Evolutionary conservation across 1,140 invertebrate genomes (phyloP).

Genomic region (Calycopis cecrops): DNA sequence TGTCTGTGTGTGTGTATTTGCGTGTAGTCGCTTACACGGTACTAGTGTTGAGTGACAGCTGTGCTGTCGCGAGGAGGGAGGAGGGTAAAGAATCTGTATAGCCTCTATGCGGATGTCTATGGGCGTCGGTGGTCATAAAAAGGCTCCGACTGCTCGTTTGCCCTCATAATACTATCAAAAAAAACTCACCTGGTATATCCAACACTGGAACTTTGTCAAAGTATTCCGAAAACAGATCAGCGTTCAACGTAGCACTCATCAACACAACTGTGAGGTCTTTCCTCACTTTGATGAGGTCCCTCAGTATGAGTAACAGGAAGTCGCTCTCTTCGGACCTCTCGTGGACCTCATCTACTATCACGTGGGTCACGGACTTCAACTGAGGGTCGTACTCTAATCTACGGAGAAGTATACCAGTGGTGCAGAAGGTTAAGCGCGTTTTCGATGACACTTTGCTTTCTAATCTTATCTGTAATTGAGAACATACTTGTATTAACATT

Average conservation of each 20-base stretch:
- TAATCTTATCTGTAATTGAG: conserved; percentile 70
- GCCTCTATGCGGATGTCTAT: too few species aligned
- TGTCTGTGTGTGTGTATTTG: too few species aligned
- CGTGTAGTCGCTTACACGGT: too few species aligned
- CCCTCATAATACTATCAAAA: not conserved
- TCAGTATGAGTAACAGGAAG: conserved; percentile 88
- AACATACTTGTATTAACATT: conserved; percentile 3
- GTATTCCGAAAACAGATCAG: conserved; percentile 86
- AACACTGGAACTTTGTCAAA: conserved; percentile 83
- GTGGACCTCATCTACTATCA: conserved; percentile 94
- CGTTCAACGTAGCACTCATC: conserved; percentile 92
- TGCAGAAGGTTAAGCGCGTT: conserved; percentile 92
- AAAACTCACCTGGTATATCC: conserved; percentile 80
- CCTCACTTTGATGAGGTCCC: conserved; percentile 80
- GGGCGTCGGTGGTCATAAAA: too few species aligned
- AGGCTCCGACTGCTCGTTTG: too few species aligned
- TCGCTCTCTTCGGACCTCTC: conserved; percentile 93
- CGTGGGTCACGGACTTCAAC: conserved; percentile 83
- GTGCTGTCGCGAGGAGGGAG: too few species aligned
- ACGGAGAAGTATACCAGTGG: conserved; percentile 91
- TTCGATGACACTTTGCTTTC: conserved; percentile 85
- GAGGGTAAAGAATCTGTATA: too few species aligned
- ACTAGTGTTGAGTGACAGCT: too few species aligned
- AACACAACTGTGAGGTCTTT: conserved; percentile 87
- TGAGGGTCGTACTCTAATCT: conserved; percentile 85